Evolutionary conservation across 2,888 invertebrate genomes (phyloP), one percentile per base, ranked within the genome.

Genomic region (Pristionchus mayeri): DNA sequence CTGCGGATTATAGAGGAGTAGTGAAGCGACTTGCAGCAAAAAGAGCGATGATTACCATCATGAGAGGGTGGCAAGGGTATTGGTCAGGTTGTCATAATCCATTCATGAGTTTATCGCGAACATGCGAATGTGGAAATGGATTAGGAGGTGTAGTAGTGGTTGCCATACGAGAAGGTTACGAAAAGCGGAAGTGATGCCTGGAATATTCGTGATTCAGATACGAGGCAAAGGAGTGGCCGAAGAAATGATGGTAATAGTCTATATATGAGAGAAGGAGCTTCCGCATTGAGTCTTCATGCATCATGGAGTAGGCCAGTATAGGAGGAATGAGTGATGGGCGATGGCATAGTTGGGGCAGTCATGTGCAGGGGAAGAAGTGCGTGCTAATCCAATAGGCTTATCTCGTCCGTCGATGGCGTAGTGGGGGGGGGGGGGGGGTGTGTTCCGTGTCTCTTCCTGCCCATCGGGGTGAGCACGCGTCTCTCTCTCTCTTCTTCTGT

Each of bases 311-410:
- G 13, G 30, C 18, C 60, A 63, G 13, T n/a, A n/a, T n/a, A n/a
- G n/a, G 16, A 3, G 63, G 63, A 13, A 30, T 34, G 63, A 63
- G 34, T 63, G 63, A 63, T 63, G 54, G 54, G 21, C 21, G 60
- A 2, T 57, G 63, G 63, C 63, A 63, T 63, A 34, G 63, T 34
- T 34, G 11, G 63, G 63, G 63, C 63, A 63, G 27, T n/a, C 57
- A 57, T 16, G 24, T 24, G 57, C 11, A 24, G n/a, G 57, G 9
- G 30, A 4, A 4, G 60, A 18, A 21, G 63, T 13, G 63, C 13
- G 63, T 21, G 63, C 63, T 63, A 63, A 63, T 63, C 63, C 63
- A 63, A 63, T 63, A 63, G 63, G 63, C 63, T 63, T 63, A 63
- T 63, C 63, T 63, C 30, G 2, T 34, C 34, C 63, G 13, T 16